Conservation (phyloP, 1,140 invertebrate species). For the Ceratina calcarata region DNA sequence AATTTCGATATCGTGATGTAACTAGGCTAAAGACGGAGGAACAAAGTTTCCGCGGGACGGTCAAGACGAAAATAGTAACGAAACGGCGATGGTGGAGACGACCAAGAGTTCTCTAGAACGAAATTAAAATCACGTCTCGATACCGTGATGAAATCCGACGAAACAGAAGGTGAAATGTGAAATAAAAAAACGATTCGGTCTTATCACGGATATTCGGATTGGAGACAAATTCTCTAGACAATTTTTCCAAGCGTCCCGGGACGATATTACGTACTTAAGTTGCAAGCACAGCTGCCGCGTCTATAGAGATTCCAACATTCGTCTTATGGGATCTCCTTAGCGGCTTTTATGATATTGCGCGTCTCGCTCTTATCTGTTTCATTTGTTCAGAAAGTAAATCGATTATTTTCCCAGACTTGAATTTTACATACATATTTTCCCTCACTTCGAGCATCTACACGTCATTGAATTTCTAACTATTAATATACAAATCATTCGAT, state of each 20-base stretch:
- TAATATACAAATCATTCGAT: too few species aligned
- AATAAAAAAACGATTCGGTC: not conserved
- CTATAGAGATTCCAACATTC: conserved; percentile 15
- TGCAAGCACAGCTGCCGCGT: not conserved
- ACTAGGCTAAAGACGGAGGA: not conserved
- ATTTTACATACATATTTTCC: too few species aligned
- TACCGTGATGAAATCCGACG: too few species aligned
- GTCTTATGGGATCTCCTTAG: not conserved
- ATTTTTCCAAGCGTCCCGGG: not conserved
- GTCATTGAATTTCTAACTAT: too few species aligned
- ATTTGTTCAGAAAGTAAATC: not conserved
- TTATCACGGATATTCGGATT: not conserved
- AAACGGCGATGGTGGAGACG: not conserved
- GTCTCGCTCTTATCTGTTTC: not conserved
- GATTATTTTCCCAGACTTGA: not conserved
- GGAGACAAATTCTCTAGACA: not conserved
- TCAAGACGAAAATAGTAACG: conserved; percentile 8
- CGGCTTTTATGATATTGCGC: not conserved
- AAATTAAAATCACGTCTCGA: too few species aligned
- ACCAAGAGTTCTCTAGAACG: too few species aligned
- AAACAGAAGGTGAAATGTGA: too few species aligned
- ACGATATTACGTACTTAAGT: conserved; percentile 22
- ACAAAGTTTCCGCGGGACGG: not conserved
- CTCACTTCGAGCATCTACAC: too few species aligned
- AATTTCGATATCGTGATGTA: not conserved